Evolutionary conservation across 2,113 vertebrate species (phyloP).

Genomic region (Pelecanoides urinatrix): DNA sequence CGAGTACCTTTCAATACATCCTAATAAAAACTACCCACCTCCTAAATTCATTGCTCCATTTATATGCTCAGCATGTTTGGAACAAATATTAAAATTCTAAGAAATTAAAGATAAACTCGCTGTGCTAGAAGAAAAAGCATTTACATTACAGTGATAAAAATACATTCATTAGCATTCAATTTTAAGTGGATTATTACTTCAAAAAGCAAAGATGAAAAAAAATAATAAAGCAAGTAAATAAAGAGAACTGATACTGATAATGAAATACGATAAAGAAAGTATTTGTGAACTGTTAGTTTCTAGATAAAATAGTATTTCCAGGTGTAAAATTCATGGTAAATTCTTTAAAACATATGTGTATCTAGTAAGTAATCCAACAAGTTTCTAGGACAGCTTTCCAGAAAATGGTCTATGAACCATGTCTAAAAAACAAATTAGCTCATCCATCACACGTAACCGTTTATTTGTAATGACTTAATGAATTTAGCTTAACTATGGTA

Average conservation of each 20-base stretch:
- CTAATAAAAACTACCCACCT: neutral
- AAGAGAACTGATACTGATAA: neutral
- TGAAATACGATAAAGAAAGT: neutral
- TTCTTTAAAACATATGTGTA: neutral
- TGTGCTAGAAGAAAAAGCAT: conserved; percentile 25
- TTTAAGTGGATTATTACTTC: conserved; percentile 15
- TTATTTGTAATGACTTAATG: conserved; percentile 17
- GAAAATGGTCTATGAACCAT: neutral
- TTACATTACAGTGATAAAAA: neutral
- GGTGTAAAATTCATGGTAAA: neutral
- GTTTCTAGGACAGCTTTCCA: conserved; percentile 38
- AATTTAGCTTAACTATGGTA: conserved; percentile 16
- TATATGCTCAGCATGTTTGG: neutral
- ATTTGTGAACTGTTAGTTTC: neutral
- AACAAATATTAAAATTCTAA: conserved; percentile 7
- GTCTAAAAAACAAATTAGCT: neutral
- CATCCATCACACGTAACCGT: neutral
- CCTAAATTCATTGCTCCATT: conserved; percentile 1
- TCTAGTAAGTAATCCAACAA: neutral
- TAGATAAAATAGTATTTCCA: conserved; percentile 6
- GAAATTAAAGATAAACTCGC: neutral
- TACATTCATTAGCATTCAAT: neutral
- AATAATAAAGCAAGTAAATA: neutral
- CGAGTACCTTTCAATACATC: neutral
- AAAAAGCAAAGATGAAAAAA: neutral